These are phyloP conservation scores for Vollenhovia emeryi DNA, from an alignment of 1,140 invertebrate species.

Conservation along the genomic window DNA sequence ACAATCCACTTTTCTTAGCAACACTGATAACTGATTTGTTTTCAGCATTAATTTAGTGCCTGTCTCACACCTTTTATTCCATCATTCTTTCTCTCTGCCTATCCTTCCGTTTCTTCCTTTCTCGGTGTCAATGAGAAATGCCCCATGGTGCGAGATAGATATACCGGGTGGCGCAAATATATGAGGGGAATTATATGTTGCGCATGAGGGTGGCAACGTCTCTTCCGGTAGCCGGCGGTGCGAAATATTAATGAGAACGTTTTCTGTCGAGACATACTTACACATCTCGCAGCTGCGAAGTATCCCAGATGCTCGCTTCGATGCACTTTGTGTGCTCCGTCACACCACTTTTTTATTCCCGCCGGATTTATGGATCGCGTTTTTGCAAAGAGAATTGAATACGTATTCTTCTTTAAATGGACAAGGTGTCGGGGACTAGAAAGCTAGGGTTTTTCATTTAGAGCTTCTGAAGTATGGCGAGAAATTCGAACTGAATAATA, in stretches of 20 bases:
- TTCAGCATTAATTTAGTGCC: not conserved
- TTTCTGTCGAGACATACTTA: slow-evolving; percentile 50
- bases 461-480: not conserved
- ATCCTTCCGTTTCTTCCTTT: slow-evolving; percentile 33
- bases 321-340: slow-evolving; percentile 53
- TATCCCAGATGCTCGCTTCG: slow-evolving; percentile 58
- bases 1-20: not conserved
- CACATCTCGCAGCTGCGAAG: slow-evolving; percentile 53
- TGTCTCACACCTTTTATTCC: not conserved
- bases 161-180: slow-evolving; percentile 52
- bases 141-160: slow-evolving; percentile 43
- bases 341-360: slow-evolving; percentile 33
- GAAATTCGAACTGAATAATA: not conserved
- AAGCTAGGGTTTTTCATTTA: not conserved
- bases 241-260: slow-evolving; percentile 60
- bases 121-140: slow-evolving; percentile 55
- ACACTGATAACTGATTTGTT: not conserved
- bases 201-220: slow-evolving; percentile 41
- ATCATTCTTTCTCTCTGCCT: slow-evolving; percentile 8
- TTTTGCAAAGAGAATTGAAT: slow-evolving; percentile 46
- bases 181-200: slow-evolving; percentile 57
- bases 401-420: slow-evolving; percentile 37
- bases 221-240: slow-evolving; percentile 54
- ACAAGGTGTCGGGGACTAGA: not conserved
- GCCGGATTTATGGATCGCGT: slow-evolving; percentile 41